Percentiles rank a stretch among this genome's conserved stretches.
Evolutionary conservation across 2,888 invertebrate genomes (phyloP).

Genomic region (Cryptocheilus praepositus): DNA sequence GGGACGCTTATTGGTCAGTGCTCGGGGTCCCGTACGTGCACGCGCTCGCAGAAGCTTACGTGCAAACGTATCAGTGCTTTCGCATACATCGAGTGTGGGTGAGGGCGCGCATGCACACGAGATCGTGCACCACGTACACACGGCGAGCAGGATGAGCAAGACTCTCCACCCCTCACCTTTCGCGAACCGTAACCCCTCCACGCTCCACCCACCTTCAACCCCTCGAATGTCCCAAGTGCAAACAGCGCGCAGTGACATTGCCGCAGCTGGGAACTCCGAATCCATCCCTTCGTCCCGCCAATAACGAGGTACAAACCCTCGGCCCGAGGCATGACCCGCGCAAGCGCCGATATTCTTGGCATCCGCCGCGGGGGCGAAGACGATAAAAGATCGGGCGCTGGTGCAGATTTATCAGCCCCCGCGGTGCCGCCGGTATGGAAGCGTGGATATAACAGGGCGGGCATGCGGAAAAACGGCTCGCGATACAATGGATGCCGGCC

Average conservation of each 20-base stretch:
- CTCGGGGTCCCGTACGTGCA: neutral
- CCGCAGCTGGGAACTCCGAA: conserved; percentile 47
- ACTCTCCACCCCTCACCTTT: too few relatives aligned
- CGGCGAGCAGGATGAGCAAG: neutral
- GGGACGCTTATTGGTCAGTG: conserved; percentile 20
- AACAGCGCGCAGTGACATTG: conserved; percentile 61
- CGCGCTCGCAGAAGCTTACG: neutral
- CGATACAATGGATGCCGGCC: neutral
- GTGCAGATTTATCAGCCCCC: conserved; percentile 45
- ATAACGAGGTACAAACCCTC: conserved; percentile 44
- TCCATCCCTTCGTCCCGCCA: conserved; percentile 39
- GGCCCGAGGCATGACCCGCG: conserved; percentile 20
- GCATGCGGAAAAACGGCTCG: conserved; percentile 20
- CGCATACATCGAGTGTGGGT: too few relatives aligned
- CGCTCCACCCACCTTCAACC: conserved; percentile 11
- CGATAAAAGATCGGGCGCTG: conserved; percentile 40
- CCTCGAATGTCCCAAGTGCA: conserved; percentile 33
- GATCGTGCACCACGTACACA: neutral
- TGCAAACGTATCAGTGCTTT: too few relatives aligned
- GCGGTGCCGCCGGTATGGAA: neutral
- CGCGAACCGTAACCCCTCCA: too few relatives aligned
- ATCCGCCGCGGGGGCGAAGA: conserved; percentile 22
- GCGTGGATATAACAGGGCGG: conserved; percentile 15
- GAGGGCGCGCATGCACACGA: too few relatives aligned
- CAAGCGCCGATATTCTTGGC: conserved; percentile 38